A percentile compares a stretch with the other conserved stretches of the same genome.
These are phyloP conservation scores for Brachionus manjavacas DNA, from an alignment of 1,140 invertebrate genomes.

Conservation along the genomic window DNA sequence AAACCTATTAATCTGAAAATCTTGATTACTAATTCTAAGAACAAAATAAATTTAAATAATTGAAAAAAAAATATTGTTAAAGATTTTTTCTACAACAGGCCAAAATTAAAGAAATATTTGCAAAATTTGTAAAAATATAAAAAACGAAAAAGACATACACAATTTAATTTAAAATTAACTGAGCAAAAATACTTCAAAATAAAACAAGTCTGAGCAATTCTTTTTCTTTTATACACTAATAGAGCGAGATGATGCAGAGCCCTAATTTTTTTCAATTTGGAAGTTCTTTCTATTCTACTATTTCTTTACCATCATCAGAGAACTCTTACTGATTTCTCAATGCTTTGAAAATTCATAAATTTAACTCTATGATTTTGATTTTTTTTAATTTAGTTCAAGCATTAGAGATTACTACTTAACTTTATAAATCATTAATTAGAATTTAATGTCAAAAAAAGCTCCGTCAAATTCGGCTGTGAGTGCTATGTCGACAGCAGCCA, in stretches of 20 bases:
- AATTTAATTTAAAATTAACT: background rate
- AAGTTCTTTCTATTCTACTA: background rate
- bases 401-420: background rate
- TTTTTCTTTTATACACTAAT: background rate
- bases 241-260: background rate
- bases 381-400: background rate
- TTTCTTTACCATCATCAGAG: background rate
- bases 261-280: background rate
- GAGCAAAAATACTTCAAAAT: background rate
- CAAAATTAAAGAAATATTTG: slow-evolving; percentile 45
- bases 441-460: slow-evolving; percentile 26
- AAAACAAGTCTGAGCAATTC: background rate
- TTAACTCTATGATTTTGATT: background rate
- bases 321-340: background rate
- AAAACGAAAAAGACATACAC: background rate
- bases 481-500: background rate
- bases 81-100: slow-evolving; percentile 47
- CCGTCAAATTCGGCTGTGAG: slow-evolving; percentile 6
- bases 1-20: too few relatives aligned
- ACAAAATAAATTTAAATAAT: too few relatives aligned
- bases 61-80: too few relatives aligned
- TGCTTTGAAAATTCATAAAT: background rate
- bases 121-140: background rate
- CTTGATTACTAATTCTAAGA: too few relatives aligned
- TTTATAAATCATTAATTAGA: background rate